These are phyloP conservation scores for Styela clava DNA, from an alignment of 23 tunicate species.

Conservation along the genomic window DNA sequence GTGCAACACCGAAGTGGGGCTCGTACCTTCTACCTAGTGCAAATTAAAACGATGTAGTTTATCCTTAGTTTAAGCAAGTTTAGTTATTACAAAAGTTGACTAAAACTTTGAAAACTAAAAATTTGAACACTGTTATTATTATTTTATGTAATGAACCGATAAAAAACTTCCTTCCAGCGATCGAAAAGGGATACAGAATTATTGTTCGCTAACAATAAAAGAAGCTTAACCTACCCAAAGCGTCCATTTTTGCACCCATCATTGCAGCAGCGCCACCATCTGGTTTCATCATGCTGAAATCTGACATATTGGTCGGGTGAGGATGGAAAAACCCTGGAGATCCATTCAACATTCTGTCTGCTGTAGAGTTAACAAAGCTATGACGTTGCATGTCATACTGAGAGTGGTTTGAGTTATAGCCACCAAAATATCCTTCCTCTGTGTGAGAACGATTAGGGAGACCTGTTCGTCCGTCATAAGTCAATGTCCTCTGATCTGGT, in stretches of 20 bases:
- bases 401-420: neutral
- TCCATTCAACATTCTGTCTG: conserved; percentile 28
- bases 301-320: conserved; percentile 1
- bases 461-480: neutral
- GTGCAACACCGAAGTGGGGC: conserved; percentile 19
- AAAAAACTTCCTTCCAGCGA: too few relatives aligned
- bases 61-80: neutral
- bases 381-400: conserved; percentile 7
- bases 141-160: too few relatives aligned
- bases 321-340: conserved; percentile 27
- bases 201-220: neutral
- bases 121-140: too few relatives aligned
- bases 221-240: conserved; percentile 11
- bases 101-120: too few relatives aligned
- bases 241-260: conserved; percentile 11
- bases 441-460: neutral
- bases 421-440: conserved; percentile 11
- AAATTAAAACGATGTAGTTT: conserved; percentile 8
- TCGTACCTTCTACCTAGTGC: conserved; percentile 28
- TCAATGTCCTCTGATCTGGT: conserved; percentile 33
- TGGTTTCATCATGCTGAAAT: conserved; percentile 16
- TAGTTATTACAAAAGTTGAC: too few relatives aligned
- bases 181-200: too few relatives aligned
- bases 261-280: conserved; percentile 28
- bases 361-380: conserved; percentile 5